These are phyloP conservation scores for Cheiracanthium punctorium DNA, from an alignment of 2,888 invertebrate species.

Conservation along the genomic window DNA sequence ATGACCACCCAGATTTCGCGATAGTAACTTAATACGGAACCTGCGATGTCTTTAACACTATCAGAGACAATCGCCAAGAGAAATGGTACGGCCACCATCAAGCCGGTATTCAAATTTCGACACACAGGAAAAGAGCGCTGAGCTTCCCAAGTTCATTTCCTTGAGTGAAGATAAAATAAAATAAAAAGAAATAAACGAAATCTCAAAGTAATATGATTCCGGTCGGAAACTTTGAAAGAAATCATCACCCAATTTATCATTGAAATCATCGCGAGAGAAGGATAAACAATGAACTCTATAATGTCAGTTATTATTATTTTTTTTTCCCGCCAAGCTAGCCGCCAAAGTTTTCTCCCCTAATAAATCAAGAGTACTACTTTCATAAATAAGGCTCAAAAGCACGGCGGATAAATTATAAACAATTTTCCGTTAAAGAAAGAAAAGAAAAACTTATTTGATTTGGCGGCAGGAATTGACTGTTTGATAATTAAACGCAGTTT, in stretches of 20 bases:
- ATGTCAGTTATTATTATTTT: no score
- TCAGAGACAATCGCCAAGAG: not conserved
- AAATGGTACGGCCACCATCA: not conserved
- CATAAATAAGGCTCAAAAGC: no score
- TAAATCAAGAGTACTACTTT: no score
- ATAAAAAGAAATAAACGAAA: not conserved
- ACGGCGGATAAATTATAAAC: no score
- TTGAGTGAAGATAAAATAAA: not conserved
- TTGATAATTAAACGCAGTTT: no score
- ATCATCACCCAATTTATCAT: not conserved
- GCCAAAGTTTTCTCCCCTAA: not conserved
- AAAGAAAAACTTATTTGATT: no score
- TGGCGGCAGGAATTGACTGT: no score
- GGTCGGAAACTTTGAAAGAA: not conserved
- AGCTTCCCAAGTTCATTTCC: conserved; percentile 52
- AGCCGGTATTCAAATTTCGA: conserved; percentile 6
- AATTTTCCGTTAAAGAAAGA: no score
- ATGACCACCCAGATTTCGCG: not conserved
- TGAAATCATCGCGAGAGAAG: not conserved
- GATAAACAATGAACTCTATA: not conserved
- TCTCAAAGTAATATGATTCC: not conserved
- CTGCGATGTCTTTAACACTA: no score
- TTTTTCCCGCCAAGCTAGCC: not conserved
- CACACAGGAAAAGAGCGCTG: conserved; percentile 19
- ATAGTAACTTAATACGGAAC: not conserved